Percentiles rank a stretch among this genome's conserved stretches.
These are phyloP conservation scores for Chlamydotis undulata DNA, from an alignment of 2,113 vertebrate species.

Conservation along the genomic window DNA sequence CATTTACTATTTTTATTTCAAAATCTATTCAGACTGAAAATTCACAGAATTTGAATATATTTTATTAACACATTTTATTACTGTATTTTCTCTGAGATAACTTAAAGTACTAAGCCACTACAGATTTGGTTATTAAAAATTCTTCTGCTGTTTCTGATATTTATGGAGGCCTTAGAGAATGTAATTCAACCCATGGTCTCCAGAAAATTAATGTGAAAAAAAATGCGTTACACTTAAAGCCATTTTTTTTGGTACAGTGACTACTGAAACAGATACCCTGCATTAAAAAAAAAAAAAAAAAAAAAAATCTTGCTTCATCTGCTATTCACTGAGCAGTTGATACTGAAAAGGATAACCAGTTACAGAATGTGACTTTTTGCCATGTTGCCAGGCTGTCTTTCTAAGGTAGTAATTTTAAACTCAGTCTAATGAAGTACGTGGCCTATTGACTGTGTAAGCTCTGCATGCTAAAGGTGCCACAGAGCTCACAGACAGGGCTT, in stretches of 20 bases:
- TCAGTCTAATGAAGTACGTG: fast-evolving
- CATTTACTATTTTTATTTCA: not conserved
- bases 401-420: not conserved
- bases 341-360: not conserved
- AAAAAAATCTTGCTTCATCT: not conserved
- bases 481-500: not conserved
- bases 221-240: not conserved
- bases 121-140: not conserved
- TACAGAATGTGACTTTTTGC: not conserved
- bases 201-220: not conserved
- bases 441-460: not conserved
- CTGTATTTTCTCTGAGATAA: not conserved
- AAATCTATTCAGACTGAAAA: not conserved
- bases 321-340: not conserved
- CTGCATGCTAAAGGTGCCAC: not conserved
- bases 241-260: not conserved
- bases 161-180: not conserved
- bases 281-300: not conserved
- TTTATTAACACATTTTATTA: not conserved
- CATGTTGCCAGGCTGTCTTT: not conserved
- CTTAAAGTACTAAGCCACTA: not conserved
- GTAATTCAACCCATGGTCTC: not conserved
- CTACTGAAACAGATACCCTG: not conserved
- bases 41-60: not conserved
- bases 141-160: not conserved